These are phyloP conservation scores for Acanthiza pusilla DNA, from an alignment of 2,797 vertebrate genomes.

Conservation along the genomic window DNA sequence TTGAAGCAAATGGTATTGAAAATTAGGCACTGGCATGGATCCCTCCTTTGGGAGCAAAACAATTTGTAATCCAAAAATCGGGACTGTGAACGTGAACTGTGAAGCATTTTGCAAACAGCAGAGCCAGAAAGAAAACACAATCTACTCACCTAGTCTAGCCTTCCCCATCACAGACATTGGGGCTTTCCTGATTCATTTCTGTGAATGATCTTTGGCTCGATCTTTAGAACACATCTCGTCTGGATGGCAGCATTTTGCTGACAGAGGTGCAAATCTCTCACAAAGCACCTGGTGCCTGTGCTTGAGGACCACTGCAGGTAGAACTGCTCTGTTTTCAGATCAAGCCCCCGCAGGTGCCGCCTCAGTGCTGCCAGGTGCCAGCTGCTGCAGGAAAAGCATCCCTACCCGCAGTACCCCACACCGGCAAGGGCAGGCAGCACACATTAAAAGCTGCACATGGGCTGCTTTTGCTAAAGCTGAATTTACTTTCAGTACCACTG, in stretches of 20 bases:
- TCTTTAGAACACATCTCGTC: not conserved
- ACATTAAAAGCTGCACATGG: not conserved
- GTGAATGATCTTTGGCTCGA: not conserved
- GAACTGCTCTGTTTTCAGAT: not conserved
- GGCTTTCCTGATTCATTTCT: not conserved
- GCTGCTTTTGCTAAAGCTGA: not conserved
- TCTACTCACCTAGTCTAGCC: not conserved
- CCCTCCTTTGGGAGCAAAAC: not conserved
- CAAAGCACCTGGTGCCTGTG: not conserved
- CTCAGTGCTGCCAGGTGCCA: not conserved
- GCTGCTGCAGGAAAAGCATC: not conserved
- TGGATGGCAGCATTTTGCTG: not conserved
- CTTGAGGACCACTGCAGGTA: not conserved
- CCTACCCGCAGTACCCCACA: rapidly evolving
- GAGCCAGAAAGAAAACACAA: not conserved
- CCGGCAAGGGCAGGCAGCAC: not conserved
- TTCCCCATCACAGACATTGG: not conserved
- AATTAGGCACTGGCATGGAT: not conserved
- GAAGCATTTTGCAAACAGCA: not conserved
- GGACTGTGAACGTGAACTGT: not conserved
- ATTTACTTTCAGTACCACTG: not conserved
- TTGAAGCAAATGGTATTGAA: not conserved
- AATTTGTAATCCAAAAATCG: not conserved
- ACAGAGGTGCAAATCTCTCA: not conserved
- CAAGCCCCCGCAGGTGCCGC: not conserved